These are phyloP conservation scores for Apodemia zela DNA, from an alignment of 2,888 invertebrate species.

Conservation along the genomic window DNA sequence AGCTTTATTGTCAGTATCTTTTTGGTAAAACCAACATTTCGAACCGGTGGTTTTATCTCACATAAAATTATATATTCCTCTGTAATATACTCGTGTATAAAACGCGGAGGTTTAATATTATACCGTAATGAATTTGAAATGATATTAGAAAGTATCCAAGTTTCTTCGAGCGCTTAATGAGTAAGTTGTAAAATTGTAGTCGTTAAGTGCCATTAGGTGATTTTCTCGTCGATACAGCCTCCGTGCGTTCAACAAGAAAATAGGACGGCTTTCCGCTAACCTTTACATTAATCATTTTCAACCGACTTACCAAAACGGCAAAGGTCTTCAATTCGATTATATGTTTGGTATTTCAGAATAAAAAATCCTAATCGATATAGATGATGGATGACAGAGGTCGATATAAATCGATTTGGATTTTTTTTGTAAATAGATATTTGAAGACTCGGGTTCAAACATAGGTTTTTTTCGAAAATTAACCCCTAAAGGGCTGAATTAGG, in stretches of 20 bases:
- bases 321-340: neutral
- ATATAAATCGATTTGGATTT: too few relatives aligned
- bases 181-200: conserved; percentile 42
- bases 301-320: neutral
- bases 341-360: too few relatives aligned
- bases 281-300: neutral
- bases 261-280: conserved; percentile 24
- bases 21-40: too few relatives aligned
- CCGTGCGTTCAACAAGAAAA: conserved; percentile 27
- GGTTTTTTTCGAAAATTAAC: too few relatives aligned
- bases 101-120: conserved; percentile 5
- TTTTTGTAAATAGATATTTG: too few relatives aligned
- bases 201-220: conserved; percentile 40
- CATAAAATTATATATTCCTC: neutral
- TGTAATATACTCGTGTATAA: neutral
- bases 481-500: too few relatives aligned
- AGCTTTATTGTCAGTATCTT: too few relatives aligned
- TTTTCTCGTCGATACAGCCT: conserved; percentile 34
- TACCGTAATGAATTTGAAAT: conserved; percentile 28
- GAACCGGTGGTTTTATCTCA: too few relatives aligned
- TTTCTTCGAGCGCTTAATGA: conserved; percentile 40
- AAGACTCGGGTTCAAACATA: too few relatives aligned
- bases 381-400: too few relatives aligned
- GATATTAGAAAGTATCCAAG: conserved; percentile 40
- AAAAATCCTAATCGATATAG: too few relatives aligned